These are phyloP conservation scores for Oceanodroma tethys DNA, from an alignment of 2,113 vertebrate genomes.

Conservation along the genomic window DNA sequence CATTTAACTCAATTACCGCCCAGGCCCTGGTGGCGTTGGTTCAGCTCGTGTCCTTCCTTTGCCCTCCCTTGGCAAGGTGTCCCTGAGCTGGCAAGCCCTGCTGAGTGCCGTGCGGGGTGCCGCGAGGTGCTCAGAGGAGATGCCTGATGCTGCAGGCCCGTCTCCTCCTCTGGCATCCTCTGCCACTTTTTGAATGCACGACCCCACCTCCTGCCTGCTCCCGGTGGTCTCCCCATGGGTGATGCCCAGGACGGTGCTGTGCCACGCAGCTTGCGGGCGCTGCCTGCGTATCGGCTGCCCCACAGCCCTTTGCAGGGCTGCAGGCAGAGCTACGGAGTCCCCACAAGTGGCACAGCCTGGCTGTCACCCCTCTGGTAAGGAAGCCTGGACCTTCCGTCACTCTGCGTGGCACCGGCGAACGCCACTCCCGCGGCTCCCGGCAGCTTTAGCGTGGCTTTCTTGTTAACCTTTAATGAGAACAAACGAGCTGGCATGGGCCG, in stretches of 20 bases:
- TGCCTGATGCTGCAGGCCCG: fast-evolving
- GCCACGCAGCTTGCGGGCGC: not conserved
- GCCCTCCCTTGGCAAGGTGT: not conserved
- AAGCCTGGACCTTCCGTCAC: not conserved
- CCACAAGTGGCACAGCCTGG: not conserved
- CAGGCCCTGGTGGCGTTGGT: not conserved
- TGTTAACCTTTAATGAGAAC: constrained; percentile 64
- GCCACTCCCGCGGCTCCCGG: not conserved
- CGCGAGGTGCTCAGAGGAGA: not conserved
- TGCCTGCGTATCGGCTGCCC: not conserved
- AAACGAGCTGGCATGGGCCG: constrained; percentile 28
- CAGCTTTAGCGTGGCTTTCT: not conserved
- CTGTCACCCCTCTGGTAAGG: not conserved
- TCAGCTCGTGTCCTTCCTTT: not conserved
- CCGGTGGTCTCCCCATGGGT: fast-evolving
- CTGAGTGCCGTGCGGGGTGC: fast-evolving
- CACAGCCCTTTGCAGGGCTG: not conserved
- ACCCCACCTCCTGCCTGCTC: not conserved
- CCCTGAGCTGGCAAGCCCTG: not conserved
- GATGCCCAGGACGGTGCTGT: not conserved
- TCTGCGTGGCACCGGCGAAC: not conserved
- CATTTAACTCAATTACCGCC: not conserved
- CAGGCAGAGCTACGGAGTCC: fast-evolving
- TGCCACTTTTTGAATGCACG: not conserved
- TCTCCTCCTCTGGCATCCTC: fast-evolving